A percentile compares a stretch with the other conserved stretches of the same genome.
Conservation (phyloP, 2,113 vertebrate species). For the Clarias magur region DNA sequence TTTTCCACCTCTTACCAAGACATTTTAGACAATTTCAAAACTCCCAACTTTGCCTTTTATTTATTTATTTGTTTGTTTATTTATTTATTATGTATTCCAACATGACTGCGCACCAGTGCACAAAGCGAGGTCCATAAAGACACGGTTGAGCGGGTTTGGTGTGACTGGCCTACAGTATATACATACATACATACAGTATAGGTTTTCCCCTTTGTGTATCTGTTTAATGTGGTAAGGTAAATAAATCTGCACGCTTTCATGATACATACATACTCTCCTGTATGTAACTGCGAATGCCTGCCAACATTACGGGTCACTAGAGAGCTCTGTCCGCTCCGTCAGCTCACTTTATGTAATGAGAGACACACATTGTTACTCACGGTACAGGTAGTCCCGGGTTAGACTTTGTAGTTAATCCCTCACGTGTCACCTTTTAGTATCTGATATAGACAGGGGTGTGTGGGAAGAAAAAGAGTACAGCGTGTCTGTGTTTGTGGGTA, state of each 20-base stretch:
- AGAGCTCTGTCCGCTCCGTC: background rate
- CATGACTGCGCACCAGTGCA: too few species aligned
- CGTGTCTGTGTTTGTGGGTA: background rate
- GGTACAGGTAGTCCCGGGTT: background rate
- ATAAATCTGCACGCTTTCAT: background rate
- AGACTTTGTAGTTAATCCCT: background rate
- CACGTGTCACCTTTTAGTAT: background rate
- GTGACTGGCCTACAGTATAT: too few species aligned
- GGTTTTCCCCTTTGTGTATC: background rate
- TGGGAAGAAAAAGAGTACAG: background rate
- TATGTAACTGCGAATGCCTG: too few species aligned
- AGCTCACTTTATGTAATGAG: background rate
- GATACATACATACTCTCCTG: too few species aligned
- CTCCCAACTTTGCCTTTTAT: too few species aligned
- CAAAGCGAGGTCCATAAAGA: too few species aligned
- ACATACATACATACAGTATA: too few species aligned
- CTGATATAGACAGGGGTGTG: background rate
- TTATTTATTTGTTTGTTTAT: too few species aligned
- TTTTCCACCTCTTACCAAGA: too few species aligned
- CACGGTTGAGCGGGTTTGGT: too few species aligned
- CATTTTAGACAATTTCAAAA: too few species aligned
- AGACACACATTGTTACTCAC: background rate
- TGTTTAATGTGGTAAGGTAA: background rate
- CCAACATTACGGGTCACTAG: background rate
- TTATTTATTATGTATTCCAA: too few species aligned